Percentiles rank a stretch among this genome's conserved stretches.
Conservation (phyloP, 2,797 vertebrate genomes). For the Eutrigla gurnardus region DNA sequence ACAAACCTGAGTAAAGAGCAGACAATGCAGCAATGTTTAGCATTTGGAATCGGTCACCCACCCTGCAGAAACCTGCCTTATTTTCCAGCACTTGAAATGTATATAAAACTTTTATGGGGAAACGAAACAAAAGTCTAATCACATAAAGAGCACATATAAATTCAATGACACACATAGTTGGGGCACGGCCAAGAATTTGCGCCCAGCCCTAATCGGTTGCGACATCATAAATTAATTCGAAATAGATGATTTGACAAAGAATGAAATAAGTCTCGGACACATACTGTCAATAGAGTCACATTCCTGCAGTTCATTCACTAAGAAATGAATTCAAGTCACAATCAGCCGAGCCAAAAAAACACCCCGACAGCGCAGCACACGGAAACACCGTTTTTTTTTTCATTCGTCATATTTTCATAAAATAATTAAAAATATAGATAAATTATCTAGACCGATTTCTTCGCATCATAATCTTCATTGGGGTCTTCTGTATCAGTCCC, state of each 20-base stretch:
- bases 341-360: slow-evolving; percentile 83
- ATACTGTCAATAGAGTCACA: slow-evolving; percentile 82
- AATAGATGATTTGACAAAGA: slow-evolving; percentile 65
- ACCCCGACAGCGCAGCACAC: slow-evolving; percentile 81
- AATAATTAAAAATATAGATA: slow-evolving; percentile 96
- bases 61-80: slow-evolving; percentile 30
- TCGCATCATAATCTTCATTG: slow-evolving; percentile 75
- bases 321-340: slow-evolving; percentile 89
- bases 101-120: slow-evolving; percentile 47
- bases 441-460: slow-evolving; percentile 73
- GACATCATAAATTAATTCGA: slow-evolving; percentile 73
- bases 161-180: slow-evolving; percentile 79
- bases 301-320: slow-evolving; percentile 86
- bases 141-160: slow-evolving; percentile 69
- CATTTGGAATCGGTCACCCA: slow-evolving; percentile 45
- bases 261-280: slow-evolving; percentile 57
- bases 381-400: slow-evolving; percentile 79
- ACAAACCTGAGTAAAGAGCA: slow-evolving; percentile 88
- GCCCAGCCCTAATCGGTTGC: slow-evolving; percentile 77
- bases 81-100: slow-evolving; percentile 35
- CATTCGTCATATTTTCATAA: slow-evolving; percentile 98
- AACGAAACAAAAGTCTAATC: slow-evolving; percentile 67
- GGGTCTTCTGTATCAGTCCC: slow-evolving; percentile 84
- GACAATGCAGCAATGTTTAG: slow-evolving; percentile 64
- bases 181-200: slow-evolving; percentile 76